Evolutionary conservation across 35 echinoderm and acorn worm genomes (phyloP), one percentile per base, ranked within the genome.

Genomic region (Lytechinus variegatus): DNA sequence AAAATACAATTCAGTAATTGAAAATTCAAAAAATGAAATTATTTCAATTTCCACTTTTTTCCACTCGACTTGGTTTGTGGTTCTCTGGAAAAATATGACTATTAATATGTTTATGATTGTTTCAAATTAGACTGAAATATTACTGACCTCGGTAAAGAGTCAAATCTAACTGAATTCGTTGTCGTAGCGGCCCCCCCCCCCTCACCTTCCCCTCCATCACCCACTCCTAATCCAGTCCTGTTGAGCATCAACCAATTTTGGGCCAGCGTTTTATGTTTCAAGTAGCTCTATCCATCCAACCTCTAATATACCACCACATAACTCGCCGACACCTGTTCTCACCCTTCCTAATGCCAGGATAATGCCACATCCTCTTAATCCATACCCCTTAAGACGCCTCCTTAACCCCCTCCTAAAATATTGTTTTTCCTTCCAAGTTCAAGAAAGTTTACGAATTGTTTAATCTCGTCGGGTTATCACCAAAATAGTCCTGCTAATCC

Each of bases 321-420:
- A 79, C 66, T 79, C 66, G 66, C 66, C 66, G 66, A 19, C 66
- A 79, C 66, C 66, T 79, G 66, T 79, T 79, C 66, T 79, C 66
- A 79, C 66, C 66, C 66, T 7, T 79, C n/a, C 66, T 79, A 79
- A 79, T 79, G 66, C 66, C 66, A 79, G 66, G 66, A 79, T 79
- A 79, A 79, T 79, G 66, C 66, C 66, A 79, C 66, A 79, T 79
- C 66, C 66, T 79, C 66, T n/a, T 79, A 79, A 79, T 79, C 66
- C 66, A 79, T 7, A 79, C 66, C n/a, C 66, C 66, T 79, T 79
- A 79, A 79, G 66, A 79, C 66, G 66, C 66, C 66, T 79, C 66
- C 66, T 79, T 79, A 79, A 79, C 66, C 66, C 66, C 66, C 66
- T 79, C 16, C 66, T 79, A n/a, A 79, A 79, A 79, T 24, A 24